These are phyloP conservation scores for Callosobruchus maculatus DNA, from an alignment of 2,888 invertebrate species.

Conservation along the genomic window DNA sequence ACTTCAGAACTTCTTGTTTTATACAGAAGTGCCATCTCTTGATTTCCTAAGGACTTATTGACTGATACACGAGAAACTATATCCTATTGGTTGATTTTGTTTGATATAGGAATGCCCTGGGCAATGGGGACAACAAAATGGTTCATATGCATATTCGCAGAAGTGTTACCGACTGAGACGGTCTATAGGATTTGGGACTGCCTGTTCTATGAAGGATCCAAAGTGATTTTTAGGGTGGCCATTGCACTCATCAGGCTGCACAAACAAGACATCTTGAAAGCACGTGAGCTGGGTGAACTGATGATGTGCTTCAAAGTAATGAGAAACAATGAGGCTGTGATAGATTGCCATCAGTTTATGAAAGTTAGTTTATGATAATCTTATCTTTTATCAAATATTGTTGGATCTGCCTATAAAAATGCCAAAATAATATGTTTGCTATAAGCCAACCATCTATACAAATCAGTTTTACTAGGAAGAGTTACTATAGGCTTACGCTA, in stretches of 20 bases:
- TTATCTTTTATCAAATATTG: no score
- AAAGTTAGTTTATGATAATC: slow-evolving; percentile 63
- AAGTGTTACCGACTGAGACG: slow-evolving; percentile 91
- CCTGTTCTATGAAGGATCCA: slow-evolving; percentile 90
- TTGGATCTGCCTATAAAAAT: no score
- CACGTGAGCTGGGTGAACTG: slow-evolving; percentile 76
- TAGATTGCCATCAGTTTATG: slow-evolving; percentile 88
- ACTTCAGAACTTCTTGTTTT: no score
- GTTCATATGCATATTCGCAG: slow-evolving; percentile 92
- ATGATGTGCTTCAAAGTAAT: slow-evolving; percentile 81
- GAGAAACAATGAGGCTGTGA: slow-evolving; percentile 70
- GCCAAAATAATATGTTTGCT: no score
- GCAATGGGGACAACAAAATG: slow-evolving; percentile 90
- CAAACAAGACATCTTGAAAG: slow-evolving; percentile 66
- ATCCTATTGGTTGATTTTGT: no score
- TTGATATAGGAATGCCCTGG: slow-evolving; percentile 74
- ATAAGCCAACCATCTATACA: no score
- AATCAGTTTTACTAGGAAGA: no score
- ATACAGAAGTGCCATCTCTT: no score
- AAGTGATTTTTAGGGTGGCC: slow-evolving; percentile 87
- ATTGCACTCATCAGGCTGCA: slow-evolving; percentile 77
- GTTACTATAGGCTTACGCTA: no score
- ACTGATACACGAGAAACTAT: no score
- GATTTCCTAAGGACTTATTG: no score
- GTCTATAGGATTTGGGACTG: slow-evolving; percentile 95